Evolutionary conservation across 2,797 vertebrate genomes (phyloP), one percentile per base, ranked within the genome.

Genomic region (Lophotriccus pileatus): DNA sequence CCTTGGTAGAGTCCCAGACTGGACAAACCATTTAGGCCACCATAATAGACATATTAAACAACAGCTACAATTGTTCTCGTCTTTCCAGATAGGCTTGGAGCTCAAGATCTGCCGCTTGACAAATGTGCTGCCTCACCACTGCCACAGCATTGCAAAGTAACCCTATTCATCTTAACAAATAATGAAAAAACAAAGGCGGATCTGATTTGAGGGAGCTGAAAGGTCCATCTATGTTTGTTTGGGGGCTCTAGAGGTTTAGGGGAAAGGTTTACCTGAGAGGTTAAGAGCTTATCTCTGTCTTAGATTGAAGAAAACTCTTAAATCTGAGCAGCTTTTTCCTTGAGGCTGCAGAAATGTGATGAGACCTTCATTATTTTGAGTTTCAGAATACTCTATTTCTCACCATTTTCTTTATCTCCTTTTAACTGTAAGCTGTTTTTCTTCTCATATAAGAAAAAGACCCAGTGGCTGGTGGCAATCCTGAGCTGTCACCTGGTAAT

Each of bases 151-250:
- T 8, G 23, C 2, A 2, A 67, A 44, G 24, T 67, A 91, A 27
- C 34, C 18, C 50, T 84, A 93, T 95, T 93, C 74, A 87, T 95
- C 93, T 93, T 91, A 78, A 96, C 63, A 94, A 90, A 89, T 25
- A 82, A 47, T 52, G 41, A 27, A 88, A 89, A 95, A 73, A 15
- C 15, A 21, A 62, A 88, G 52, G 59, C 6, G 5, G 50, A 87
- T 89, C 63, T 73, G 66, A 88, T 91, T 73, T 77, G 43, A 90
- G 20, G 67, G 47, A 90, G 30, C 23, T 91, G 85, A 96, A 95
- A 91, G 77, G 91, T 87, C 77, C 25, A 88, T 94, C 87, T 95
- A 32, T 93, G 90, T 90, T 96, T 91, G 68, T 96, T 78, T 94
- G 37, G 36, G n/a, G 28, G n/a, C 77, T 91, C 80, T 44, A 46